phyloP scores from a whole-genome alignment of 2,113 vertebrate genomes.

The Sinocyclocheilus maitianheensis region DNA sequence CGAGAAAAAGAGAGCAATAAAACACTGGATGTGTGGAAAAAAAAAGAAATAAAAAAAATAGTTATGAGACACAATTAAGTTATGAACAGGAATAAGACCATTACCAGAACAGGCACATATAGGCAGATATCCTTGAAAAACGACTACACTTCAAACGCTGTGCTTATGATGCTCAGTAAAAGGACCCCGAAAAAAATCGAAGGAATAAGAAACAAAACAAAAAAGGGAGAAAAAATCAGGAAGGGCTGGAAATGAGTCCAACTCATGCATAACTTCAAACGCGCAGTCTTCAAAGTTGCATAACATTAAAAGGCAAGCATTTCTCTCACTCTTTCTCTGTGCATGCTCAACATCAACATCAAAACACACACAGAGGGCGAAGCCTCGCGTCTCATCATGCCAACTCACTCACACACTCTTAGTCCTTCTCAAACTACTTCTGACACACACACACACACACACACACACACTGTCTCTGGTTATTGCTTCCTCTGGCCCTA shows the following conservation, averaged over 20 bases:
- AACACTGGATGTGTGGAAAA: neutral
- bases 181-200: conserved; percentile 54
- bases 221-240: conserved; percentile 69
- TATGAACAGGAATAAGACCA: conserved; percentile 54
- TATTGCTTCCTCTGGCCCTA: neutral
- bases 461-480: neutral
- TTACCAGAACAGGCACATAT: conserved; percentile 37
- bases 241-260: conserved; percentile 76
- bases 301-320: conserved; percentile 74
- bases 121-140: conserved; percentile 72
- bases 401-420: conserved; percentile 12
- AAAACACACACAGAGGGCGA: conserved; percentile 18
- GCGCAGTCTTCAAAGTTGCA: conserved; percentile 76
- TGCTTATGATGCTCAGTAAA: conserved; percentile 55
- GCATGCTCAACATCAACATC: conserved; percentile 49
- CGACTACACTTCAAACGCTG: conserved; percentile 68
- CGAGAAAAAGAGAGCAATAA: neutral
- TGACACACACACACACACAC: neutral
- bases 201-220: conserved; percentile 31
- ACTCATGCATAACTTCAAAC: conserved; percentile 80
- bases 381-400: conserved; percentile 8
- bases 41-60: conserved; percentile 7
- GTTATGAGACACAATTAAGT: conserved; percentile 68
- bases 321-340: conserved; percentile 50
- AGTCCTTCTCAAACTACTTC: conserved; percentile 25